These are phyloP conservation scores for Protophormia terraenovae DNA, from an alignment of 2,888 invertebrate genomes.

Conservation along the genomic window DNA sequence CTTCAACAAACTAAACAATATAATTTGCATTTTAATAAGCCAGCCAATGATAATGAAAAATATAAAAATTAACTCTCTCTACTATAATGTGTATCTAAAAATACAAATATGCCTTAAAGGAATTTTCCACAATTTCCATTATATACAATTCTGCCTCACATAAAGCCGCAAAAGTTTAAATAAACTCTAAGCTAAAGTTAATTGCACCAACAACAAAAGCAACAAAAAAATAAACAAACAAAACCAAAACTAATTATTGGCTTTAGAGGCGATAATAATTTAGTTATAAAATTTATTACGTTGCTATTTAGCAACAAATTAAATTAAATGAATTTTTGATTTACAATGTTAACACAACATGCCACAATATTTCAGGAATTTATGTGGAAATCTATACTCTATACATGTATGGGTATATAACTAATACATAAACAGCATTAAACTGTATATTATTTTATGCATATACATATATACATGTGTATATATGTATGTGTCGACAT, in stretches of 20 bases:
- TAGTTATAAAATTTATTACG: conserved; percentile 5
- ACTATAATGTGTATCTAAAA: background rate
- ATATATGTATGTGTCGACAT: background rate
- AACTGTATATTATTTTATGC: background rate
- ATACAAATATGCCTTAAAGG: background rate
- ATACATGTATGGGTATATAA: background rate
- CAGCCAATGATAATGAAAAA: no score
- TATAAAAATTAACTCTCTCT: no score
- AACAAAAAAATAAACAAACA: background rate
- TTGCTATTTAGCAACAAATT: conserved; percentile 6
- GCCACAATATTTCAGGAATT: background rate
- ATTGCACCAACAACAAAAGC: background rate
- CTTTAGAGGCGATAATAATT: conserved; percentile 17
- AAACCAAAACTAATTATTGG: background rate
- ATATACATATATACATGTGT: no score
- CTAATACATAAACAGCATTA: background rate
- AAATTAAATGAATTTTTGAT: conserved; percentile 37
- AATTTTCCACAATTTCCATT: background rate
- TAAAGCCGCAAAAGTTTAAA: background rate
- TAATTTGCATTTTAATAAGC: conserved; percentile 29
- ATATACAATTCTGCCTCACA: background rate
- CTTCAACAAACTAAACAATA: background rate
- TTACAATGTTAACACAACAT: conserved; percentile 36
- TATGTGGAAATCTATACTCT: background rate
- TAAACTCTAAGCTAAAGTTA: background rate